A percentile compares a stretch with the other conserved stretches of the same genome.
These are phyloP conservation scores for Stenodema calcarata DNA, from an alignment of 2,888 invertebrate genomes.

Conservation along the genomic window DNA sequence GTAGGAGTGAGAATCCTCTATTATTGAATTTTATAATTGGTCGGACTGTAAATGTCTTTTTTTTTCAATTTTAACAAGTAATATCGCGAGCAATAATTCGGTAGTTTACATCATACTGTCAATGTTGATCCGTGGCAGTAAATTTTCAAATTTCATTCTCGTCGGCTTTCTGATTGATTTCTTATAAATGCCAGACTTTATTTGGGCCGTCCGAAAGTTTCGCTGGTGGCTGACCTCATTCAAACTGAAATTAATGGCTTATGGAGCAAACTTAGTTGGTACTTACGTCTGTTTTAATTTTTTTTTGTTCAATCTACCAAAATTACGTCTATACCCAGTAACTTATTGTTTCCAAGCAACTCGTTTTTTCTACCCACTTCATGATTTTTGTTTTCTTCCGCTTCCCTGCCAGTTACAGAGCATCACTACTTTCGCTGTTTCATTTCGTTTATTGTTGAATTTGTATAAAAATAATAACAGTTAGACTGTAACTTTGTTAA, in stretches of 20 bases:
- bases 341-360: not conserved
- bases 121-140: not conserved
- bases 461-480: conserved; percentile 50
- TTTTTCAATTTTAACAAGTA: not conserved
- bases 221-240: not conserved
- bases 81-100: not conserved
- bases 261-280: not conserved
- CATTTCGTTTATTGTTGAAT: conserved; percentile 30
- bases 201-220: not conserved
- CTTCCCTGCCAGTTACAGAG: not conserved
- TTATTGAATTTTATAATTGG: not conserved
- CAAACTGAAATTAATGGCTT: not conserved
- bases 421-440: conserved; percentile 13
- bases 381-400: no score
- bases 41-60: not conserved
- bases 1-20: not conserved
- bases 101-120: not conserved
- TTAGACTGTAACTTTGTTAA: conserved; percentile 55
- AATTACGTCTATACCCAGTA: not conserved
- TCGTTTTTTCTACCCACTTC: not conserved
- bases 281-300: not conserved
- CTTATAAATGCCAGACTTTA: no score
- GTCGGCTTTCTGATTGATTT: no score
- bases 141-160: not conserved
- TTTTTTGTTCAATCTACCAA: not conserved